Evolutionary conservation across 2,888 invertebrate genomes (phyloP).

Genomic region (Eristalis arbustorum): DNA sequence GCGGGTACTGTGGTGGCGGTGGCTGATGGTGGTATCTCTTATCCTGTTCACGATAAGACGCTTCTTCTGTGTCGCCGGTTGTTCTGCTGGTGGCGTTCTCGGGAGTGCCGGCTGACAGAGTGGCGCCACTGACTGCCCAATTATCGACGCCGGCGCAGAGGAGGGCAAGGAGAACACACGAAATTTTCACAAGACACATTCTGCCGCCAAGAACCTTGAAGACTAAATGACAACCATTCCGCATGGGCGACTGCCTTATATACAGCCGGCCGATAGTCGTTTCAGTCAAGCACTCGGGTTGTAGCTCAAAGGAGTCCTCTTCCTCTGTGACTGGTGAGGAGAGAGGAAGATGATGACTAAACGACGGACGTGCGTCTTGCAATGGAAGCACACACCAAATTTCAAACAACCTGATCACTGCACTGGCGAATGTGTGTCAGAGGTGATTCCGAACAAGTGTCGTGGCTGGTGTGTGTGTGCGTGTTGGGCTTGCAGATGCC

Average conservation of each 20-base stretch:
- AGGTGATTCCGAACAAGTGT: neutral
- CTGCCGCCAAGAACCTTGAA: neutral
- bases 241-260: neutral
- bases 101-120: neutral
- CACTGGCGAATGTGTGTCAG: neutral
- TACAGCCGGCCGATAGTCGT: neutral
- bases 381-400: neutral
- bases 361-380: too few relatives aligned
- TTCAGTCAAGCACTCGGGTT: neutral
- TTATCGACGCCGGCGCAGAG: neutral
- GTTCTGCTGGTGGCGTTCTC: neutral
- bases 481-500: neutral
- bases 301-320: too few relatives aligned
- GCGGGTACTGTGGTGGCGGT: neutral
- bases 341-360: neutral
- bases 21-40: neutral
- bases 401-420: neutral
- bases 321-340: neutral
- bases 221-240: neutral
- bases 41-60: neutral
- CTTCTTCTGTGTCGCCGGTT: neutral
- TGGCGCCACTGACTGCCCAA: neutral
- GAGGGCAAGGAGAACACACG: neutral
- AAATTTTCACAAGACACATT: neutral
- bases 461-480: neutral